Conservation (phyloP, 2,113 vertebrate species). For the Nycticorax nycticorax region DNA sequence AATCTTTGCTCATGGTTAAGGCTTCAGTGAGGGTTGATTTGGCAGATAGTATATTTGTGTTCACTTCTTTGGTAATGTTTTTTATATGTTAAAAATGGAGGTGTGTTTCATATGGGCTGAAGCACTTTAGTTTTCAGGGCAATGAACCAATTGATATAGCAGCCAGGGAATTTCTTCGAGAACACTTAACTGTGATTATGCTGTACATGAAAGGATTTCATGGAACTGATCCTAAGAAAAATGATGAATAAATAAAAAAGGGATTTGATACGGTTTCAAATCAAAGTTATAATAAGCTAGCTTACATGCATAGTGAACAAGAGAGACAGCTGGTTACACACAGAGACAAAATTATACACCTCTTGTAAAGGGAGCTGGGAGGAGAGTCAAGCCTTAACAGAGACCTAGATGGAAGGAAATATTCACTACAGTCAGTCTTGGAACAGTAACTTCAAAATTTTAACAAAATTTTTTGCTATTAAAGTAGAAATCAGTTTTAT, state of each 20-base stretch:
- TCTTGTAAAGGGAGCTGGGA: neutral
- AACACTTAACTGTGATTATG: neutral
- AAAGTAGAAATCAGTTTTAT: neutral
- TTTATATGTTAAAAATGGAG: neutral
- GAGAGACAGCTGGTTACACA: neutral
- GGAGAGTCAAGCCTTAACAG: neutral
- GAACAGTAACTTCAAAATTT: neutral
- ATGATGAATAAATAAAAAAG: conserved; percentile 14
- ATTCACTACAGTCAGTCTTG: neutral
- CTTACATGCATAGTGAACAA: neutral
- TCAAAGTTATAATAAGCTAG: neutral
- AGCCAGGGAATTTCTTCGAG: conserved; percentile 18
- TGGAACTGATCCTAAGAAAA: conserved; percentile 19
- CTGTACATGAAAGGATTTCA: neutral
- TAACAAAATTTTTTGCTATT: neutral
- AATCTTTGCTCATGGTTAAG: neutral
- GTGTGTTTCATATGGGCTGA: neutral
- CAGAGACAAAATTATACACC: neutral
- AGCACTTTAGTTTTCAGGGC: neutral
- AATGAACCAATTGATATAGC: neutral
- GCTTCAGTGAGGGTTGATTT: neutral
- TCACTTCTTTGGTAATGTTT: neutral
- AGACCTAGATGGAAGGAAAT: neutral
- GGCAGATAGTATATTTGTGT: neutral
- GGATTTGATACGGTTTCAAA: conserved; percentile 7